These are phyloP conservation scores for Avahi laniger DNA, from an alignment of 2,797 vertebrate genomes.

Conservation along the genomic window DNA sequence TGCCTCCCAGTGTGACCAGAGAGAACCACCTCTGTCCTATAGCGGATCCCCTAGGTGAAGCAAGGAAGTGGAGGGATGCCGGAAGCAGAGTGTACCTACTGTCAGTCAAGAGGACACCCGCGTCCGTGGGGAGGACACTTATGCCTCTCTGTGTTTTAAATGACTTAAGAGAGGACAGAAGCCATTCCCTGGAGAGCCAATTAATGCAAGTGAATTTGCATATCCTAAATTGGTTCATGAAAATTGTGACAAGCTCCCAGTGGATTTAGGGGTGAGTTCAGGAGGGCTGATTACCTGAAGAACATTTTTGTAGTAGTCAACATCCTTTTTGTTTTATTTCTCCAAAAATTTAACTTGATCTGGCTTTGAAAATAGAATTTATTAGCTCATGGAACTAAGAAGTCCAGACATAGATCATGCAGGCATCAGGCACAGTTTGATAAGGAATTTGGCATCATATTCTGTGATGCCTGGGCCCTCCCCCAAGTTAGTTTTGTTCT, in stretches of 20 bases:
- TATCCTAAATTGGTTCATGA: neutral
- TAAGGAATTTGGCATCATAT: neutral
- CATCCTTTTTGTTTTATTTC: neutral
- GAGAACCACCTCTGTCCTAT: neutral
- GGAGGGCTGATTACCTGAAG: neutral
- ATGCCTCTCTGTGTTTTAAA: neutral
- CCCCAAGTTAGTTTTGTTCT: neutral
- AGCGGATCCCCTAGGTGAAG: neutral
- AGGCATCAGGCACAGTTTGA: neutral
- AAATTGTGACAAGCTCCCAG: constrained; percentile 13
- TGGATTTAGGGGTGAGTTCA: neutral
- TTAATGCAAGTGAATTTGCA: constrained; percentile 31
- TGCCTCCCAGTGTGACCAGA: neutral
- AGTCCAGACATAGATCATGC: neutral
- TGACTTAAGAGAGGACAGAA: constrained; percentile 18
- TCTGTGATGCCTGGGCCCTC: neutral
- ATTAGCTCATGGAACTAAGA: neutral
- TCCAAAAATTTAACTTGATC: neutral
- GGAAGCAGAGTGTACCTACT: neutral
- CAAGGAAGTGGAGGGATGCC: neutral
- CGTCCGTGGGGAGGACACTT: neutral
- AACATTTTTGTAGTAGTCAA: neutral
- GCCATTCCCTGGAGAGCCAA: neutral
- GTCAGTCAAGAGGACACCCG: neutral
- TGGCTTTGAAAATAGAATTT: neutral